Evolutionary conservation across 2,797 vertebrate species (phyloP).

Genomic region (Chloroceryle inda): DNA sequence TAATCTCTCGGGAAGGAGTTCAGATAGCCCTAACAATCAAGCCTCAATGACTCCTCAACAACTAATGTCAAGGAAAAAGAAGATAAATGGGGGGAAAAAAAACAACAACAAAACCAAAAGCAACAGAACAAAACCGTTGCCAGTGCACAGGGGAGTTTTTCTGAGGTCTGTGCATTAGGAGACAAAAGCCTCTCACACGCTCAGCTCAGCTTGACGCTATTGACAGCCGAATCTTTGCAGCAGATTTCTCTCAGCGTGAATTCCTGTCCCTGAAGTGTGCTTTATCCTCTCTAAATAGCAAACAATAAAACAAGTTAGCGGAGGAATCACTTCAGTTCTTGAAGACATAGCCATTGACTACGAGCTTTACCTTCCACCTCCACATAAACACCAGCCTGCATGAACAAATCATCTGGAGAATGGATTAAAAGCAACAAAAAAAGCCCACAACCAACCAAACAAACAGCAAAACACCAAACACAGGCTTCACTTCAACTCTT

Average conservation of each 20-base stretch:
- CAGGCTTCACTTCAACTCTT: not conserved
- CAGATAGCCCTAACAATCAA: not conserved
- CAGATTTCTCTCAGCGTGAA: conserved; percentile 35
- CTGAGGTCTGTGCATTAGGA: not conserved
- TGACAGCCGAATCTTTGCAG: not conserved
- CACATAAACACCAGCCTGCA: not conserved
- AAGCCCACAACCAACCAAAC: too few relatives aligned
- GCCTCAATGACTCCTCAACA: not conserved
- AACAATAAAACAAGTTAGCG: conserved; percentile 9
- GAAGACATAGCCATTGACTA: not conserved
- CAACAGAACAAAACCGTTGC: not conserved
- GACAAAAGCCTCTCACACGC: not conserved
- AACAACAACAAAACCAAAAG: too few relatives aligned
- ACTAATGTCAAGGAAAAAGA: not conserved
- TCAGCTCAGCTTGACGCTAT: not conserved
- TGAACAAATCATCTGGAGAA: conserved; percentile 45
- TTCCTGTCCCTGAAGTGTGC: conserved; percentile 60
- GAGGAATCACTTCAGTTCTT: conserved; percentile 36
- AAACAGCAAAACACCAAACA: not conserved
- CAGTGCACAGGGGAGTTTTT: conserved; percentile 11
- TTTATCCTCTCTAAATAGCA: conserved; percentile 26
- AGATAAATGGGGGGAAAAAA: not conserved
- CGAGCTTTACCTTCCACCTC: conserved; percentile 1
- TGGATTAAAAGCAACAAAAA: rapidly evolving
- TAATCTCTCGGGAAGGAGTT: not conserved